phyloP scores from a whole-genome alignment of 1,140 invertebrate species.

The Ephestia elutella region DNA sequence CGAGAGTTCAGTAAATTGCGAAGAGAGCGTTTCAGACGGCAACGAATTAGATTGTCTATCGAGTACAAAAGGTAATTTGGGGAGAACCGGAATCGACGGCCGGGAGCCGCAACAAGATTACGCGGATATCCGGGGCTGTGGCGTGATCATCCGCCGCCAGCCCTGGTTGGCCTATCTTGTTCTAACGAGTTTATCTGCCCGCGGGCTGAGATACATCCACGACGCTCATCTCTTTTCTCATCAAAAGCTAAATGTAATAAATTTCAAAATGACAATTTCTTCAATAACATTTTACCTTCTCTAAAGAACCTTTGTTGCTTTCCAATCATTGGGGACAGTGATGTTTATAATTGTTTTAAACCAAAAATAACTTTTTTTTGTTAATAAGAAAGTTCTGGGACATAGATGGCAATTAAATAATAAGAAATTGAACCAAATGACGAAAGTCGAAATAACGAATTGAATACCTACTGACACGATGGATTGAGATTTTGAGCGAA shows the following conservation, averaged over 20 bases:
- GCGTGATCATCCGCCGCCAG: conserved; percentile 38
- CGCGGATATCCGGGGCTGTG: conserved; percentile 46
- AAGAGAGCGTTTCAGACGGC: conserved; percentile 51
- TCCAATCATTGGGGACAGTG: neutral
- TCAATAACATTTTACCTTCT: conserved; percentile 1
- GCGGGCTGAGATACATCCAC: conserved; percentile 47
- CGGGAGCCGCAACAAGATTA: conserved; percentile 68
- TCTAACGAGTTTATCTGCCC: conserved; percentile 73
- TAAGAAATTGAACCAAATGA: too few relatives aligned
- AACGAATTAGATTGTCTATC: conserved; percentile 63
- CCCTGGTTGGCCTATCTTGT: conserved; percentile 48
- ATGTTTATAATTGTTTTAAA: too few relatives aligned
- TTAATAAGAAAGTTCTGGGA: too few relatives aligned
- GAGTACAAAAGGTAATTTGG: conserved; percentile 65
- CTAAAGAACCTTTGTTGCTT: neutral
- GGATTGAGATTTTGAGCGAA: conserved; percentile 55
- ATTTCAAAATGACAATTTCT: conserved; percentile 40
- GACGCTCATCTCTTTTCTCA: conserved; percentile 50
- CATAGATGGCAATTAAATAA: too few relatives aligned
- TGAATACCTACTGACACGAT: conserved; percentile 48
- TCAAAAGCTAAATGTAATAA: conserved; percentile 56
- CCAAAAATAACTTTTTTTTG: too few relatives aligned
- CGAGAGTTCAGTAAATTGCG: conserved; percentile 36
- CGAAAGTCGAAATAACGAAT: conserved; percentile 25
- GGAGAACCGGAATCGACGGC: conserved; percentile 56